Percentiles rank a stretch among this genome's conserved stretches.
phyloP scores from a whole-genome alignment of 2,888 invertebrate species.

The Meteorus cinctellus region DNA sequence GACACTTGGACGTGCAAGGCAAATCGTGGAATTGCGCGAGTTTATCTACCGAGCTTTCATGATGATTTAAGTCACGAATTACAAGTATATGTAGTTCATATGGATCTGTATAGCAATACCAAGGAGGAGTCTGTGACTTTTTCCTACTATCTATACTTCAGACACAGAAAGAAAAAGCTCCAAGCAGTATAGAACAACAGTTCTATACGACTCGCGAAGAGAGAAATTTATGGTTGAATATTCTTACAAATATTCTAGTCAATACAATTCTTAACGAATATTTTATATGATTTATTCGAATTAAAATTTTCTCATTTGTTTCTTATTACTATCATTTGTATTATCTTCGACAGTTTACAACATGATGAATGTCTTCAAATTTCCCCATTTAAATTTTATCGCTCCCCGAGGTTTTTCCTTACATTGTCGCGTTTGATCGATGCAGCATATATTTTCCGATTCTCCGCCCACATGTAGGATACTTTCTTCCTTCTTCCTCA shows the following conservation, averaged over 20 bases:
- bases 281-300: background rate
- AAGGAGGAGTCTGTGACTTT: background rate
- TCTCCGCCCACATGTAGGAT: background rate
- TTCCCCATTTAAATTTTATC: slow-evolving; percentile 29
- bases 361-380: slow-evolving; percentile 16
- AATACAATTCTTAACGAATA: background rate
- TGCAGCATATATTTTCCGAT: background rate
- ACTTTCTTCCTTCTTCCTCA: too few species aligned
- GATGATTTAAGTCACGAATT: slow-evolving; percentile 7
- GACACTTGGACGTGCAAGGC: background rate
- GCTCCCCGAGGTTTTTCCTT: slow-evolving; percentile 18
- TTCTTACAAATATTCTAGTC: background rate
- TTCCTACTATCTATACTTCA: background rate
- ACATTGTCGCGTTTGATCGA: slow-evolving; percentile 19
- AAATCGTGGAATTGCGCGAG: background rate
- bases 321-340: background rate
- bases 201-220: background rate
- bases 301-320: background rate
- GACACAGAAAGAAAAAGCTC: background rate
- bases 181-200: background rate
- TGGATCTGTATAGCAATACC: background rate
- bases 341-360: background rate
- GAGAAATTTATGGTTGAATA: background rate
- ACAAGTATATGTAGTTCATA: background rate
- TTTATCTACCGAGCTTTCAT: slow-evolving; percentile 5